phyloP scores from a whole-genome alignment of 2,888 invertebrate species.

The Griposia aprilina region DNA sequence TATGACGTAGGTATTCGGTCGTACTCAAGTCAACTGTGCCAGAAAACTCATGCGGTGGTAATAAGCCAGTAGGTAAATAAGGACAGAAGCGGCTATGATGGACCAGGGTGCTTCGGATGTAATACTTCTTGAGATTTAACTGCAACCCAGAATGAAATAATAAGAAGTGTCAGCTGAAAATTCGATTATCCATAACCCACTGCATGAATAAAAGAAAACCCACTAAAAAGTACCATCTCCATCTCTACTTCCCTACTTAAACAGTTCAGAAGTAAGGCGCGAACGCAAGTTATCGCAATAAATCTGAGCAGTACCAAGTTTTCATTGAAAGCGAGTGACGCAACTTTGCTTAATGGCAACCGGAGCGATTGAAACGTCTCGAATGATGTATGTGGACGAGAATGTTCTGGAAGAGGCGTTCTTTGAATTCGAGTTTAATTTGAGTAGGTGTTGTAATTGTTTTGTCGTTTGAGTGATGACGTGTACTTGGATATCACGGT shows the following conservation, averaged over 20 bases:
- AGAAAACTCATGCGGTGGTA: not conserved
- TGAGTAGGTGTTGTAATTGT: slow-evolving; percentile 47
- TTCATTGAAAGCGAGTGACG: slow-evolving; percentile 76
- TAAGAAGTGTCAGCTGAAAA: not conserved
- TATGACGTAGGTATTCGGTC: not conserved
- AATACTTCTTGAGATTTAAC: not conserved
- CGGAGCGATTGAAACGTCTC: slow-evolving; percentile 72
- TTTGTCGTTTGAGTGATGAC: slow-evolving; percentile 22
- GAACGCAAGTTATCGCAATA: slow-evolving; percentile 75
- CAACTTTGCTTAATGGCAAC: slow-evolving; percentile 76
- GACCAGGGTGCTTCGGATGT: not conserved
- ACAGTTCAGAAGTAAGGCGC: slow-evolving; percentile 59
- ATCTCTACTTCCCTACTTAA: slow-evolving; percentile 30
- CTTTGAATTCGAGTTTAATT: slow-evolving; percentile 51
- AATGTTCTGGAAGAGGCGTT: slow-evolving; percentile 35
- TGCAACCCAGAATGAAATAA: not conserved
- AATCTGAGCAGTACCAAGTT: slow-evolving; percentile 78
- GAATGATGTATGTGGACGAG: slow-evolving; percentile 68
- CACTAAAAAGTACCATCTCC: slow-evolving; percentile 43
- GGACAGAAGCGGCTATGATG: not conserved
- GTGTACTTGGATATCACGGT: slow-evolving; percentile 1
- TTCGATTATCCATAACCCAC: no score
- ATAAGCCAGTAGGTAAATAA: not conserved
- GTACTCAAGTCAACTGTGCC: not conserved
- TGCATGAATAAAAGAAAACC: not conserved